Percentiles rank a stretch among this genome's conserved stretches.
Evolutionary conservation across 2,888 invertebrate species (phyloP).

Genomic region (Actias luna): DNA sequence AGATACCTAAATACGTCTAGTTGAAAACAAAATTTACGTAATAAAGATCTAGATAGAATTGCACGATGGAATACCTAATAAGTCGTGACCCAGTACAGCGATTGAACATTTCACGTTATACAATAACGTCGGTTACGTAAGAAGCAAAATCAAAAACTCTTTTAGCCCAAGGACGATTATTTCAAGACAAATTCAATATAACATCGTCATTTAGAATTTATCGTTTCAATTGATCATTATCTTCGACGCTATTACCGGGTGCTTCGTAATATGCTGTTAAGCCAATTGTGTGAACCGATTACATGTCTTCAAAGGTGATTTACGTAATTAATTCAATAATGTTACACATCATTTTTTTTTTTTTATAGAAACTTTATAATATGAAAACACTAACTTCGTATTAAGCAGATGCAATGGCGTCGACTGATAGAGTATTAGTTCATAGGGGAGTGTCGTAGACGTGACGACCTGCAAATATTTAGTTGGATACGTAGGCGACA

Average conservation of each 20-base stretch:
- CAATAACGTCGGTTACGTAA: conserved; percentile 5
- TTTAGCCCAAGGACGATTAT: background rate
- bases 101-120: background rate
- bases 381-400: too few relatives aligned
- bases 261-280: background rate
- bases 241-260: background rate
- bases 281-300: background rate
- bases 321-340: background rate
- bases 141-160: background rate
- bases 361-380: too few relatives aligned
- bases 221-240: background rate
- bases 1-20: background rate
- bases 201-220: background rate
- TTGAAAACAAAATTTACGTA: conserved; percentile 4
- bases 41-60: background rate
- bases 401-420: too few relatives aligned
- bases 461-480: too few relatives aligned
- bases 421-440: too few relatives aligned
- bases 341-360: too few relatives aligned
- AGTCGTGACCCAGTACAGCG: conserved; percentile 5
- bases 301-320: background rate
- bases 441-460: too few relatives aligned
- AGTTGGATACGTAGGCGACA: too few relatives aligned
- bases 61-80: conserved; percentile 8
- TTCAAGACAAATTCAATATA: background rate